Percentiles rank a stretch among this genome's conserved stretches.
Conservation (phyloP, 2,113 vertebrate genomes). For the Mesembrinibis cayennensis region DNA sequence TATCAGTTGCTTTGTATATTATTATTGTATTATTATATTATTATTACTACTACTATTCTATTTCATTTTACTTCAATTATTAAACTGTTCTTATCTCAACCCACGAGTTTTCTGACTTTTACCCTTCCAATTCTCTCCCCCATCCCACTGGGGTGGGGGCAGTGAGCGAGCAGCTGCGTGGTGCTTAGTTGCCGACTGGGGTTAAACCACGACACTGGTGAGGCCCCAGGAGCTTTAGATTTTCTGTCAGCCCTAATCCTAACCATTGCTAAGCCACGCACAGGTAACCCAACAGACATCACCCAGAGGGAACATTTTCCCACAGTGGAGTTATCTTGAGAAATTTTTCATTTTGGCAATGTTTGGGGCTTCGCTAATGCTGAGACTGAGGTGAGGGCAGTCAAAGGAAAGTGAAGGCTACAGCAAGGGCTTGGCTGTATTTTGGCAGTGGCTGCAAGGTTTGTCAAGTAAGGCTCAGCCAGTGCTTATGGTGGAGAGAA, state of each 20-base stretch:
- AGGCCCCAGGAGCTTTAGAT: not conserved
- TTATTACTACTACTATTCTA: no score
- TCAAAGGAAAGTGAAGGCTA: not conserved
- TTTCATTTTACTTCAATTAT: no score
- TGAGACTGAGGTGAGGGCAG: not conserved
- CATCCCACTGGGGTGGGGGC: no score
- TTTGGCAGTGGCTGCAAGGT: not conserved
- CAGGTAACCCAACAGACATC: not conserved
- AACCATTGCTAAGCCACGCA: not conserved
- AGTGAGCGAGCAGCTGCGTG: no score
- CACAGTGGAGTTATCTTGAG: not conserved
- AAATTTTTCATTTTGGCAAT: not conserved
- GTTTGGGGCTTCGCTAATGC: not conserved
- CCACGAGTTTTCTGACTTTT: no score
- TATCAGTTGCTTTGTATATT: no score
- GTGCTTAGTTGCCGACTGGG: no score
- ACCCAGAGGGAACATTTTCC: not conserved
- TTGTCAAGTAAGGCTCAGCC: not conserved
- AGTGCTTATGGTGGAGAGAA: not conserved
- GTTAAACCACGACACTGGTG: no score
- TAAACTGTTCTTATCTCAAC: no score
- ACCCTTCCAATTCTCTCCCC: no score
- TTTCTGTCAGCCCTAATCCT: not conserved
- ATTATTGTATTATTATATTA: no score
- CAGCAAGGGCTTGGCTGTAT: not conserved